Conservation (phyloP, 1,140 invertebrate genomes). For the Trichonephila inaurata region DNA sequence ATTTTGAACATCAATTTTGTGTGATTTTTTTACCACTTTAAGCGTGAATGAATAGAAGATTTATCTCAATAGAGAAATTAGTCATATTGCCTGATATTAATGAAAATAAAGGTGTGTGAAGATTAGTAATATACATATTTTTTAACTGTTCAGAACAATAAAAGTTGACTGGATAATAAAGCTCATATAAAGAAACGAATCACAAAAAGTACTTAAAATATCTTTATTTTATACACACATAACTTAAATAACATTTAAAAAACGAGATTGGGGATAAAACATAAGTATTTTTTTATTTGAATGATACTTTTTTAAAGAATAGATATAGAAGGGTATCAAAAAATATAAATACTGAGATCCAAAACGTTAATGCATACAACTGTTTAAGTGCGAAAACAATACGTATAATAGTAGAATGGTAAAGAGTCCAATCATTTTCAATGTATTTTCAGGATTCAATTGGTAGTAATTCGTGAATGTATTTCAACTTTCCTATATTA, state of each 20-base stretch:
- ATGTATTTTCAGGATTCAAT: constrained; percentile 39
- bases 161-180: too few species aligned
- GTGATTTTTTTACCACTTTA: too few species aligned
- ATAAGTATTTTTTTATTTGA: neutral
- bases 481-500: constrained; percentile 63
- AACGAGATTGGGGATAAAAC: neutral
- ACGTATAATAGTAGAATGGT: neutral
- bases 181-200: neutral
- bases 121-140: too few species aligned
- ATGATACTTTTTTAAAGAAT: neutral
- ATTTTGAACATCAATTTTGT: too few species aligned
- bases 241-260: neutral
- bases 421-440: neutral
- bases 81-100: too few species aligned
- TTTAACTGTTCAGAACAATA: too few species aligned
- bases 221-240: neutral
- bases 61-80: too few species aligned
- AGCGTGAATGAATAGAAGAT: too few species aligned
- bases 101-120: too few species aligned
- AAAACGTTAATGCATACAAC: neutral
- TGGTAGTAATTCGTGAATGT: constrained; percentile 67
- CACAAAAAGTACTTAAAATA: neutral
- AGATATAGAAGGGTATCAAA: neutral
- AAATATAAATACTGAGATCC: constrained; percentile 14
- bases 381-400: neutral